These are phyloP conservation scores for Tenualosa ilisha DNA, from an alignment of 2,797 vertebrate species.

Conservation along the genomic window DNA sequence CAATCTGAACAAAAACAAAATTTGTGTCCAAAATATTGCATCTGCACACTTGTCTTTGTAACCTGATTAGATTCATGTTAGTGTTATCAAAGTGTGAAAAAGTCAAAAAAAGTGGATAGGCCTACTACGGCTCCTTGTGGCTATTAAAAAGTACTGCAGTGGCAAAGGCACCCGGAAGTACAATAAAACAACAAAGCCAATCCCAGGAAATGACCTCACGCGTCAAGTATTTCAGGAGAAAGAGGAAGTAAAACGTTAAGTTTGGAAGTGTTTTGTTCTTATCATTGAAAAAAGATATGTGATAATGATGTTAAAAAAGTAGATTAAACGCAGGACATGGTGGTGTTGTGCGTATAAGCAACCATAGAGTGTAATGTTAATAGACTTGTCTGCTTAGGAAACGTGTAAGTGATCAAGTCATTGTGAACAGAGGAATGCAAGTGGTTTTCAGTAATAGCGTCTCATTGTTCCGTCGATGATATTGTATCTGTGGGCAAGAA, in stretches of 20 bases:
- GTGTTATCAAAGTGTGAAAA: too few species aligned
- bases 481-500: neutral
- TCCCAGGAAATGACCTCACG: constrained; percentile 47
- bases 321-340: neutral
- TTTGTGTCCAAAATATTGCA: too few species aligned
- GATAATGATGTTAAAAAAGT: neutral
- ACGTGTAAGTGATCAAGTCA: neutral
- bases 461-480: constrained; percentile 7
- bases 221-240: constrained; percentile 27
- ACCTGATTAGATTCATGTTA: too few species aligned
- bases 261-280: constrained; percentile 32
- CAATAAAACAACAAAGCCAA: constrained; percentile 50
- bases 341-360: neutral
- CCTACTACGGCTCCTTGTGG: neutral
- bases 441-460: constrained; percentile 1
- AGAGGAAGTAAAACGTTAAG: constrained; percentile 32
- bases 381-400: neutral
- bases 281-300: constrained; percentile 8
- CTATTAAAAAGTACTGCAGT: constrained; percentile 17
- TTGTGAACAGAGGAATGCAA: constrained; percentile 14
- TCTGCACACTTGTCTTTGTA: too few species aligned
- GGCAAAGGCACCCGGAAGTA: constrained; percentile 52
- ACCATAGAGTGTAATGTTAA: neutral
- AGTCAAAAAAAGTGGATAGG: too few species aligned
- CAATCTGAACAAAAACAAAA: too few species aligned